These are phyloP conservation scores for Sesamia nonagrioides DNA, from an alignment of 1,140 invertebrate genomes.

Conservation along the genomic window DNA sequence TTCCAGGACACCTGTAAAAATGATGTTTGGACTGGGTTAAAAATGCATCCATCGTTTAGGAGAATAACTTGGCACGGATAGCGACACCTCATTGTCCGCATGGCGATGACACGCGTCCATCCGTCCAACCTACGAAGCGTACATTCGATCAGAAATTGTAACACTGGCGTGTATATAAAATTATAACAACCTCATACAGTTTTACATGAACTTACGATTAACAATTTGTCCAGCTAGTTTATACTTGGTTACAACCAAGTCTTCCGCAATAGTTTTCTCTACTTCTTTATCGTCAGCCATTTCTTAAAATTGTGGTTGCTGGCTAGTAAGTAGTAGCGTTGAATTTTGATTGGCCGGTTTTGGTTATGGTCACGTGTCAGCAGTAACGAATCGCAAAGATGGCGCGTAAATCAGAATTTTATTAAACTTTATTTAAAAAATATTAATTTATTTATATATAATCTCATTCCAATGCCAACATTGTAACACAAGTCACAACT, in stretches of 20 bases:
- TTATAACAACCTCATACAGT: not conserved
- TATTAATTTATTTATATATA: not conserved
- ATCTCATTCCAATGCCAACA: not conserved
- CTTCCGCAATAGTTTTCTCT: slow-evolving; percentile 98
- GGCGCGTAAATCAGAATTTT: slow-evolving; percentile 56
- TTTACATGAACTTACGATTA: slow-evolving; percentile 94
- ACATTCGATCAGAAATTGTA: slow-evolving; percentile 4
- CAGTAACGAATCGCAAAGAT: slow-evolving; percentile 59
- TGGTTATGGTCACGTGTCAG: slow-evolving; percentile 77
- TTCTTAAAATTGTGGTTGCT: slow-evolving; percentile 86
- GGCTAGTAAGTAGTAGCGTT: slow-evolving; percentile 53
- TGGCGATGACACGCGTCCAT: slow-evolving; percentile 86
- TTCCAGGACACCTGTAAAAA: slow-evolving; percentile 93
- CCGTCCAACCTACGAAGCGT: slow-evolving; percentile 47
- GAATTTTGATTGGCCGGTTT: slow-evolving; percentile 69
- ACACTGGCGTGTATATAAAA: not conserved
- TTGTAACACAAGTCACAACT: no score
- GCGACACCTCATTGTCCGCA: slow-evolving; percentile 75
- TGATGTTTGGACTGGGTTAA: slow-evolving; percentile 43
- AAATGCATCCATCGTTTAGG: slow-evolving; percentile 22
- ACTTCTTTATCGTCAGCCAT: slow-evolving; percentile 97
- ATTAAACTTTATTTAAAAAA: slow-evolving; percentile 4
- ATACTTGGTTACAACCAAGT: slow-evolving; percentile 99
- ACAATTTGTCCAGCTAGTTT: slow-evolving; percentile 99
- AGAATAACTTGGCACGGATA: slow-evolving; percentile 38